phyloP scores from a whole-genome alignment of 2,797 vertebrate genomes.

The Sparidentex hasta region DNA sequence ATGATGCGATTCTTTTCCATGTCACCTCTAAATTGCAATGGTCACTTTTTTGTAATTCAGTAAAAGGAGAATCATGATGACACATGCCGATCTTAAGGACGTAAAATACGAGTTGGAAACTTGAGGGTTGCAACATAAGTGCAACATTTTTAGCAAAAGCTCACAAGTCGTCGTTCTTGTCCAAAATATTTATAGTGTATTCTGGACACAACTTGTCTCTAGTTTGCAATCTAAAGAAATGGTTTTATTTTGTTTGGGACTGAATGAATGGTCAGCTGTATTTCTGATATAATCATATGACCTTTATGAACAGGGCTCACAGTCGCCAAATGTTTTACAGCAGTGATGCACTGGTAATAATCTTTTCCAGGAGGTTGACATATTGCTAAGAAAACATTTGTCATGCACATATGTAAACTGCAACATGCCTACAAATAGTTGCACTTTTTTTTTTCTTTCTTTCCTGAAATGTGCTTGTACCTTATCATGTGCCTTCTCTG shows the following conservation, averaged over 20 bases:
- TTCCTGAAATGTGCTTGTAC: constrained; percentile 38
- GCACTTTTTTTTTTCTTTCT: neutral
- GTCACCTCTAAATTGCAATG: no score
- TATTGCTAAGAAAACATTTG: neutral
- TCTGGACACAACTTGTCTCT: neutral
- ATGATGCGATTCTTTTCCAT: fast-evolving
- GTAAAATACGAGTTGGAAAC: no score
- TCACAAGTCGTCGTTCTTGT: neutral
- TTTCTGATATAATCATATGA: neutral
- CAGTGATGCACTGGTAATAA: neutral
- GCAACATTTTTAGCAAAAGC: neutral
- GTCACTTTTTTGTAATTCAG: no score
- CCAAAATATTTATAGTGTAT: neutral
- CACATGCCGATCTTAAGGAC: neutral
- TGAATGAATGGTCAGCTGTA: neutral
- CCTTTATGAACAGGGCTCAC: neutral
- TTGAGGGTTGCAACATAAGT: no score
- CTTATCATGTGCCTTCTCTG: constrained; percentile 93
- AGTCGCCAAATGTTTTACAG: neutral
- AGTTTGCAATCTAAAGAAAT: neutral
- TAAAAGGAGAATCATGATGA: neutral
- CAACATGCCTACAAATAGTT: no score
- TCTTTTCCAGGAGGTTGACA: neutral
- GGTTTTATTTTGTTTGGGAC: neutral
- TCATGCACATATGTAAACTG: neutral